Evolutionary conservation across 1,140 invertebrate genomes (phyloP).

Genomic region (Drosophila guanche): DNA sequence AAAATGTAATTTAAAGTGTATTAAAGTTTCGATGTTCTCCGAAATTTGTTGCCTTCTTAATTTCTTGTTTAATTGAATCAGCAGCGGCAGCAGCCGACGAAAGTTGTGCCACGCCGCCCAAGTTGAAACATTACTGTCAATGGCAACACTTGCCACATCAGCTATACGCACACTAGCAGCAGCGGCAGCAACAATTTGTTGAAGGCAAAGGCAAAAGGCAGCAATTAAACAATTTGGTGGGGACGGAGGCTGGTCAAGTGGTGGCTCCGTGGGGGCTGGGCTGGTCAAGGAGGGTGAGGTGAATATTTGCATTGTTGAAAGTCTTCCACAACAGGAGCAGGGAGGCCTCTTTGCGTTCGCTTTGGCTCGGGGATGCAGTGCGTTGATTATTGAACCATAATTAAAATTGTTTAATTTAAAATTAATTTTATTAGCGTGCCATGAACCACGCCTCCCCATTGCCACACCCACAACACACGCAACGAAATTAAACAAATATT

Average conservation of each 20-base stretch:
- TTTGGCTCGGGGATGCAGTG: conserved; percentile 15
- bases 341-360: neutral
- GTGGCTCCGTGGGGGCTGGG: conserved; percentile 2
- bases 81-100: conserved; percentile 22
- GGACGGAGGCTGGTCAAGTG: neutral
- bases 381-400: conserved; percentile 65
- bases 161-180: neutral
- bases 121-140: conserved; percentile 32
- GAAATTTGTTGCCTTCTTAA: conserved; percentile 19
- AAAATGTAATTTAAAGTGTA: conserved; percentile 10
- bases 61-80: conserved; percentile 53
- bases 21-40: conserved; percentile 20
- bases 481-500: conserved; percentile 59
- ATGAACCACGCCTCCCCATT: conserved; percentile 6
- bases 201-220: conserved; percentile 34
- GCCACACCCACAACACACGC: conserved; percentile 12
- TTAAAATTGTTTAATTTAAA: conserved; percentile 71
- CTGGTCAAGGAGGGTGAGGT: neutral
- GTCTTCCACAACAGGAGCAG: conserved; percentile 42
- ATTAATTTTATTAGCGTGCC: conserved; percentile 64
- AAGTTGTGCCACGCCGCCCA: conserved; percentile 24
- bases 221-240: conserved; percentile 54
- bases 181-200: conserved; percentile 22
- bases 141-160: conserved; percentile 19
- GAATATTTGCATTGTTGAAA: conserved; percentile 58